Evolutionary conservation across 2,797 vertebrate species (phyloP), one percentile per base, ranked within the genome.

Genomic region (Pangasius krempfi): DNA sequence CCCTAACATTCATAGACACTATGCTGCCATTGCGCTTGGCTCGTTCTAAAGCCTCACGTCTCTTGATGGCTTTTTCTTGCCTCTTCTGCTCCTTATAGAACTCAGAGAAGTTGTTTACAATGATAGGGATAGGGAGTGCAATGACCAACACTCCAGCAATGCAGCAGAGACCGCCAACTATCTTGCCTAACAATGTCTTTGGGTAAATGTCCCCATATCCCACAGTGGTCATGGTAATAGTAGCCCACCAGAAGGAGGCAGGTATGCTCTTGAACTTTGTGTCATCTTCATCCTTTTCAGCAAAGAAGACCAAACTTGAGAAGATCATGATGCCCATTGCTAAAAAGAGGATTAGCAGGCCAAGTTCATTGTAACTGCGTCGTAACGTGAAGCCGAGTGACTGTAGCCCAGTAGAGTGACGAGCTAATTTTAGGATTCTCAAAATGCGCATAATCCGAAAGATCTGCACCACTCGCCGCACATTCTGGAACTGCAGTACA

Each of bases 241-340:
- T 99, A 86, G 99, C 99, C 99, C 99, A 99, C 99, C 98, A 99
- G 95, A 99, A 99, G 37, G 99, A 99, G 89, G 99, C 99, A 37
- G 99, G 99, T 91, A 99, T 99, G 94, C 99, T 99, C 94, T 99
- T 99, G 93, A 99, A 99, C 95, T 99, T 99, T 91, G 99, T 99
- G 93, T 99, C 99, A 58, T 99, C 98, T 91, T 99, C 99, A 12
- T 99, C 99, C 91, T 99, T 99, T 94, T 99, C 99, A 0, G 99
- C 99, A 92, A 99, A 99, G 95, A 99, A 99, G 85, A 99, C 99
- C 88, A 99, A 95, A 94, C 99, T 99, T 70, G 99, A 99, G 94
- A 99, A 99, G 89, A 99, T 99, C 99, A 99, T 99, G 95, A 99
- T 99, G 72, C 99, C 99, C 99, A 99, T 99, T 89, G 99, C 99